Evolutionary conservation across 2,113 vertebrate genomes (phyloP).

Genomic region (Lampris incognitus): DNA sequence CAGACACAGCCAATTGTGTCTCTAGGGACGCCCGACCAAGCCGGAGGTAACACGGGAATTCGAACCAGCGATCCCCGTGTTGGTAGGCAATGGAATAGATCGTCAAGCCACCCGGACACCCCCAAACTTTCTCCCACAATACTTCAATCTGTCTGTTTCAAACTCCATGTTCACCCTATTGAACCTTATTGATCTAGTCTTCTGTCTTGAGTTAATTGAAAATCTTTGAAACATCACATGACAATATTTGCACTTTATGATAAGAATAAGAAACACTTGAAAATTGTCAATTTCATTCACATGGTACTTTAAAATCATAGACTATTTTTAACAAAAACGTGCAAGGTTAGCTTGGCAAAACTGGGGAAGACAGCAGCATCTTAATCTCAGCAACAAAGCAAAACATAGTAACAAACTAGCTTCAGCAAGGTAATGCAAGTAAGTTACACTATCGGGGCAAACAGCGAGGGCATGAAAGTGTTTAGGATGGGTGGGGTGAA

Average conservation of each 20-base stretch:
- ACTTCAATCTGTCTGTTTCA: background rate
- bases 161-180: constrained; percentile 2
- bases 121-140: background rate
- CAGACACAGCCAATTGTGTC: no score
- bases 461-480: constrained; percentile 34
- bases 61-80: no score
- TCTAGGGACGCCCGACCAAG: no score
- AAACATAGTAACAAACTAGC: constrained; percentile 3
- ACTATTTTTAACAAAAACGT: background rate
- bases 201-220: background rate
- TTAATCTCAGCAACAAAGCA: constrained; percentile 4
- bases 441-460: constrained; percentile 25
- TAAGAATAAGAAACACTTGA: background rate
- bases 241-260: constrained; percentile 7
- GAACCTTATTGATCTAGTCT: constrained; percentile 14
- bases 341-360: background rate
- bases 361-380: background rate
- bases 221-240: constrained; percentile 1
- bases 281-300: background rate
- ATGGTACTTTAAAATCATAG: background rate
- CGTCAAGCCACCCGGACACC: no score
- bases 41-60: no score
- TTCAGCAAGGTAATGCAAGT: constrained; percentile 45
- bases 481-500: background rate
- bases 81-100: no score